Percentiles rank a stretch among this genome's conserved stretches.
phyloP scores from a whole-genome alignment of 2,113 vertebrate genomes.

The Zosterops pallidus region DNA sequence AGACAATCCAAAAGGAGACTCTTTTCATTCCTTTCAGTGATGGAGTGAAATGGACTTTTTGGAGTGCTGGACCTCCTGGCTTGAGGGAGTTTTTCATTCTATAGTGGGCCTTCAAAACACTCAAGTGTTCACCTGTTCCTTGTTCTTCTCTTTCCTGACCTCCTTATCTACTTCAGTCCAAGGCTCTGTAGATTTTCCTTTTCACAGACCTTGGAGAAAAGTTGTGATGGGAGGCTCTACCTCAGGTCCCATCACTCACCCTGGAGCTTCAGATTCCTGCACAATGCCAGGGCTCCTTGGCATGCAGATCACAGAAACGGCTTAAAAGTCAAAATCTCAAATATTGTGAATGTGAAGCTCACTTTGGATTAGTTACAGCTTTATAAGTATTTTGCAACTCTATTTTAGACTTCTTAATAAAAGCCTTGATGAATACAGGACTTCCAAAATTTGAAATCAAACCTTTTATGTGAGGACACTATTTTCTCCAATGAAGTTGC shows the following conservation, averaged over 20 bases:
- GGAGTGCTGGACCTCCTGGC: background rate
- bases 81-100: background rate
- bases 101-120: background rate
- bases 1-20: background rate
- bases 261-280: background rate
- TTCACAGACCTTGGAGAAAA: background rate
- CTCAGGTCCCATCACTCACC: background rate
- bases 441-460: background rate
- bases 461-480: background rate
- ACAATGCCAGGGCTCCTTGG: background rate
- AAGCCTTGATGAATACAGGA: background rate
- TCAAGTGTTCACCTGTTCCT: background rate
- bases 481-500: background rate
- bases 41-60: background rate
- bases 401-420: background rate
- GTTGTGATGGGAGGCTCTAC: background rate
- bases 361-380: background rate
- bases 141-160: background rate
- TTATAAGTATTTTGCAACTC: background rate
- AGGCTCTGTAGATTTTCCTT: background rate
- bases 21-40: background rate
- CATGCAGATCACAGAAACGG: background rate
- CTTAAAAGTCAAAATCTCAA: background rate
- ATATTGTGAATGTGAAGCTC: background rate
- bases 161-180: background rate